Percentiles rank a stretch among this genome's conserved stretches.
phyloP scores from a whole-genome alignment of 2,113 vertebrate genomes.

The Ranitomeya imitator region DNA sequence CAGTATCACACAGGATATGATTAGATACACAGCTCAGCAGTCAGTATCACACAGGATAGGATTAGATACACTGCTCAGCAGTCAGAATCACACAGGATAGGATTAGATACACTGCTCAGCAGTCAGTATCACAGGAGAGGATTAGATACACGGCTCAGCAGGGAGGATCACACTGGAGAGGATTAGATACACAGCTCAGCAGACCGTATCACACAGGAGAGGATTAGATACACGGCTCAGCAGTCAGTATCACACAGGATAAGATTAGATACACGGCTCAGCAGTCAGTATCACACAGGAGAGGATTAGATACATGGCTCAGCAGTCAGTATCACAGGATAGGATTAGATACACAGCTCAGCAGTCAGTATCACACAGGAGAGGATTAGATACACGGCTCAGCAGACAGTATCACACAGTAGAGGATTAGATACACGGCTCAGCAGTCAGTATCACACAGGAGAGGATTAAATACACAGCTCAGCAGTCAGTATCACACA shows the following conservation, averaged over 20 bases:
- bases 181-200: background rate
- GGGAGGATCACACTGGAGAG: background rate
- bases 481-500: background rate
- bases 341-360: background rate
- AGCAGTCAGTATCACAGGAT: background rate
- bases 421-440: background rate
- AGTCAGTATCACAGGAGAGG: background rate
- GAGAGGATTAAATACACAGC: background rate
- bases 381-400: background rate
- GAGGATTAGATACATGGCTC: background rate
- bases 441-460: background rate
- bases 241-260: background rate
- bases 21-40: conserved; percentile 3
- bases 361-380: background rate
- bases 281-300: background rate
- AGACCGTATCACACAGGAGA: background rate
- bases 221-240: background rate
- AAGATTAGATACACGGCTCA: background rate
- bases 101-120: too few species aligned
- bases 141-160: background rate
- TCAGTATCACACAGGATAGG: background rate
- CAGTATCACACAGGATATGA: background rate
- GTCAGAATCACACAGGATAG: background rate
- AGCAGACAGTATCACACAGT: background rate
- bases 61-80: background rate